phyloP scores from a whole-genome alignment of 1,140 invertebrate genomes.

The Drosophila miranda region DNA sequence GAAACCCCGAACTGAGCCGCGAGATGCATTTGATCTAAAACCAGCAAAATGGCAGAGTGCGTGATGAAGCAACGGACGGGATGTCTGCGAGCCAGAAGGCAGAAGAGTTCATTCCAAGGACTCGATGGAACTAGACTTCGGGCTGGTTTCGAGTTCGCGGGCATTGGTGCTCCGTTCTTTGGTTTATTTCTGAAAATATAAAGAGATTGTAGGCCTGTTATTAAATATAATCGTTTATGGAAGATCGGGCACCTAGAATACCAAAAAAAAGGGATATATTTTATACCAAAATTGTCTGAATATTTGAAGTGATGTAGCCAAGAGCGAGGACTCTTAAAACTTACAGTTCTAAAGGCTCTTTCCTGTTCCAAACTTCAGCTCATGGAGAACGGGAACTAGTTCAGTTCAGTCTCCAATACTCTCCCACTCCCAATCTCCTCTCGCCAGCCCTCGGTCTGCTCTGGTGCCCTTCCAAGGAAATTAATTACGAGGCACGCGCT shows the following conservation, averaged over 20 bases:
- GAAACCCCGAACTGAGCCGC: conserved; percentile 40
- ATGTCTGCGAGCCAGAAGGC: background rate
- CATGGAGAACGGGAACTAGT: background rate
- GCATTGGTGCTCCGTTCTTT: too few relatives aligned
- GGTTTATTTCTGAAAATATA: too few relatives aligned
- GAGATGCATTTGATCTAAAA: conserved; percentile 71
- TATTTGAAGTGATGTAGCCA: too few relatives aligned
- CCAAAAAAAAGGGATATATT: too few relatives aligned
- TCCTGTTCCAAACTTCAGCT: too few relatives aligned
- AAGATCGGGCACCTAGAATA: too few relatives aligned
- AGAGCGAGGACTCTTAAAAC: too few relatives aligned
- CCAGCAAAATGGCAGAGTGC: conserved; percentile 57
- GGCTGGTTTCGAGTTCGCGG: background rate
- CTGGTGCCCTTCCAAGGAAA: conserved; percentile 32
- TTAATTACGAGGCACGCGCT: conserved; percentile 53
- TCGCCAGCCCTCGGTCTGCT: background rate
- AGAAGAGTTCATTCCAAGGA: conserved; percentile 23
- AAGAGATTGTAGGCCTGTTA: too few relatives aligned
- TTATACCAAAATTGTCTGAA: too few relatives aligned
- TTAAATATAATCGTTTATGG: too few relatives aligned
- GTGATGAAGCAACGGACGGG: background rate
- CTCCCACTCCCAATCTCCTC: too few relatives aligned
- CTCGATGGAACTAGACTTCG: conserved; percentile 12
- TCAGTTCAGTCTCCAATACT: background rate
- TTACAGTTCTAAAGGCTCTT: too few relatives aligned